Conservation (phyloP, 2,113 vertebrate genomes). For the Scopus umbretta region DNA sequence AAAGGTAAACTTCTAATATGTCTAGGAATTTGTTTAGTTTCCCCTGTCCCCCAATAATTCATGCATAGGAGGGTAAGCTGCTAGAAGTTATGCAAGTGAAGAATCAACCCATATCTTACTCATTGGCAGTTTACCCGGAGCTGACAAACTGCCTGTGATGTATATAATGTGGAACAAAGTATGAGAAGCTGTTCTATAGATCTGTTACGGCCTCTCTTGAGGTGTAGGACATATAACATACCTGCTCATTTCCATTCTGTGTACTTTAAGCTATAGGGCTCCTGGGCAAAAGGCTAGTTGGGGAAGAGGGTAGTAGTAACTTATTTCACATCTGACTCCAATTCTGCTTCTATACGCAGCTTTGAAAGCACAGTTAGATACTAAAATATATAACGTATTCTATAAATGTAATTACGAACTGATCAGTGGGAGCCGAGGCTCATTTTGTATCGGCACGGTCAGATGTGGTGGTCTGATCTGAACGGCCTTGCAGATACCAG, state of each 20-base stretch:
- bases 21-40: background rate
- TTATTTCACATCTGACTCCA: background rate
- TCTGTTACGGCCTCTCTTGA: background rate
- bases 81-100: background rate
- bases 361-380: background rate
- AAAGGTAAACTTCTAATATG: background rate
- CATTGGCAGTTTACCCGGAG: rapidly evolving
- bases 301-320: background rate
- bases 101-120: background rate
- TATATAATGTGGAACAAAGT: background rate
- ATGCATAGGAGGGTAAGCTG: background rate
- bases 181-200: background rate
- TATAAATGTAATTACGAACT: background rate
- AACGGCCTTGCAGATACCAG: background rate
- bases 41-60: background rate
- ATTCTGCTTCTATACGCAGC: background rate
- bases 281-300: background rate
- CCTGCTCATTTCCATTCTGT: background rate
- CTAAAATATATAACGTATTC: background rate
- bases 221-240: background rate
- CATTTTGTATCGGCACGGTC: too few relatives aligned
- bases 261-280: background rate
- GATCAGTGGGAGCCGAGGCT: background rate
- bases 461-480: background rate
- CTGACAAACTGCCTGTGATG: background rate